Conservation (phyloP, 2,113 vertebrate genomes). For the Solenodon paradoxus region DNA sequence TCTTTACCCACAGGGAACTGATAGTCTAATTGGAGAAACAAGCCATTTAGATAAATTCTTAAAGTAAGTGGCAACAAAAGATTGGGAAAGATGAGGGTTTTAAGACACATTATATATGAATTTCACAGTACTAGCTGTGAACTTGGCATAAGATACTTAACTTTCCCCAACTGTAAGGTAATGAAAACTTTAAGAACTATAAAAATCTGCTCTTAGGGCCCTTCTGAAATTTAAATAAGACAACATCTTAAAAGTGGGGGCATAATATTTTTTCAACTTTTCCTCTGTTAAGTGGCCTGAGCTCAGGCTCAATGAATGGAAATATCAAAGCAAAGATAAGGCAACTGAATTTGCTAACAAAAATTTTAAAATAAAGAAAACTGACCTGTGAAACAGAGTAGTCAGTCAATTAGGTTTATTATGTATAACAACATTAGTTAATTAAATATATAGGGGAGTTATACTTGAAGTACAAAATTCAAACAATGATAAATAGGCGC, state of each 20-base stretch:
- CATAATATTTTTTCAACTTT: background rate
- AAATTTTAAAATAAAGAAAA: slow-evolving; percentile 25
- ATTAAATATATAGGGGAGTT: background rate
- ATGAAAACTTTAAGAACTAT: too few relatives aligned
- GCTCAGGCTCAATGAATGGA: background rate
- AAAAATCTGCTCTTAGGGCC: background rate
- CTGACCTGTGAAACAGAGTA: background rate
- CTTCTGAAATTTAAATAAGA: slow-evolving; percentile 28
- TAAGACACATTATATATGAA: background rate
- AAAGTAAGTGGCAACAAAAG: slow-evolving; percentile 1
- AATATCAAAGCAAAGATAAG: background rate
- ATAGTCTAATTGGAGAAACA: background rate
- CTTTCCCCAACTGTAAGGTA: background rate
- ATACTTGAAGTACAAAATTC: slow-evolving; percentile 37
- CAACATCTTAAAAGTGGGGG: background rate
- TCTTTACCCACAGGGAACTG: slow-evolving; percentile 1
- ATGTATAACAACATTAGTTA: slow-evolving; percentile 35
- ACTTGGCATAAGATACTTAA: slow-evolving; percentile 8
- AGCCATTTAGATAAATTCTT: background rate
- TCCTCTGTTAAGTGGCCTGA: background rate
- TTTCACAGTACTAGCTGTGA: background rate
- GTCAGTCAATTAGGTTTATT: slow-evolving; percentile 1
- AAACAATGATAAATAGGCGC: background rate
- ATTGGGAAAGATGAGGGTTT: background rate
- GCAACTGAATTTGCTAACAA: background rate